Percentiles rank a stretch among this genome's conserved stretches.
Conservation (phyloP, 2,888 invertebrate genomes). For the Hypolimnas misippus region DNA sequence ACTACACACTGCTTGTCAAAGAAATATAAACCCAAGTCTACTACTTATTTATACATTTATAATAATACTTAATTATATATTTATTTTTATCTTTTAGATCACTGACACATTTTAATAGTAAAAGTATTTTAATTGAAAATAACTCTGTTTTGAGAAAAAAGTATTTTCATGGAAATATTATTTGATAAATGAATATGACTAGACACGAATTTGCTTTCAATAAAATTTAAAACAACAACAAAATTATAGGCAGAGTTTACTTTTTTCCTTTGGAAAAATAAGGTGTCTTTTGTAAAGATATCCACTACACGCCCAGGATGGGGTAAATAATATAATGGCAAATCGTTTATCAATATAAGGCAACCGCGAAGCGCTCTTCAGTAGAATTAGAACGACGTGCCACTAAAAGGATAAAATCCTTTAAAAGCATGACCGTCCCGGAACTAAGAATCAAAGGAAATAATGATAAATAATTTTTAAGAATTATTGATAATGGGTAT, state of each 20-base stretch:
- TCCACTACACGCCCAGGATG: slow-evolving; percentile 25
- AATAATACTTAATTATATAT: no score
- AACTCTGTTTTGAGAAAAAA: no score
- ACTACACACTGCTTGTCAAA: no score
- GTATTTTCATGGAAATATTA: no score
- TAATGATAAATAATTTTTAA: slow-evolving; percentile 5
- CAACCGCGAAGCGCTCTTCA: slow-evolving; percentile 46
- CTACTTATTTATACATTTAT: no score
- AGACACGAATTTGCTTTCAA: no score
- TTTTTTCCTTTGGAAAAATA: not conserved
- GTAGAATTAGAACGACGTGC: slow-evolving; percentile 43
- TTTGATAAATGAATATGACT: no score
- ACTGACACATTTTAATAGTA: no score
- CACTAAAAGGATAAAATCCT: slow-evolving; percentile 49
- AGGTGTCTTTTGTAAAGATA: slow-evolving; percentile 26
- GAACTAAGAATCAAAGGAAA: slow-evolving; percentile 27
- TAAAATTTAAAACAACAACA: not conserved
- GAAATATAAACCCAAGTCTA: no score
- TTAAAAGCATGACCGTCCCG: slow-evolving; percentile 48
- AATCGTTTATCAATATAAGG: slow-evolving; percentile 48
- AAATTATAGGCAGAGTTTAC: not conserved
- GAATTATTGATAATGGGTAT: no score
- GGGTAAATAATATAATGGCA: slow-evolving; percentile 43
- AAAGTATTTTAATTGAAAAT: no score
- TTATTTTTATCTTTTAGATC: no score